Conservation (phyloP, 1,140 invertebrate genomes). For the Cotesia typhae region DNA sequence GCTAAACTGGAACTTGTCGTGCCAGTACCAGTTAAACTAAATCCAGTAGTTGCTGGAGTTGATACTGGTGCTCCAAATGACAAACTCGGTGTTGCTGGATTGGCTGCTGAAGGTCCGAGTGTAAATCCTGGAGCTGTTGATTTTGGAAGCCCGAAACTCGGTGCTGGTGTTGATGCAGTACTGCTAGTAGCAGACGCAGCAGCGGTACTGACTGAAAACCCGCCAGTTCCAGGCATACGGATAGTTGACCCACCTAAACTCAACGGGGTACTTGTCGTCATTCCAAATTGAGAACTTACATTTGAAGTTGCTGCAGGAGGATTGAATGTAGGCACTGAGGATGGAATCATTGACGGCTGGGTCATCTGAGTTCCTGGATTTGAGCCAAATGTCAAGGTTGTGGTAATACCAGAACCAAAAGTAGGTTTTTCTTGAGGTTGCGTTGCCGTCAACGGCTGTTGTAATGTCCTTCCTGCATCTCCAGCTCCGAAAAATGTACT, state of each 20-base stretch:
- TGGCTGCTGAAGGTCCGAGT: constrained; percentile 53
- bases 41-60: constrained; percentile 42
- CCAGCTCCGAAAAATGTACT: constrained; percentile 31
- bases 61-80: constrained; percentile 52
- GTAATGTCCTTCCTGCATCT: constrained; percentile 15
- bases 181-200: constrained; percentile 44
- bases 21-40: constrained; percentile 47
- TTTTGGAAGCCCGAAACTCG: constrained; percentile 44
- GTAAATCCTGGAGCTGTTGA: constrained; percentile 57
- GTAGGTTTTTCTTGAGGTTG: constrained; percentile 12
- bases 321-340: constrained; percentile 26
- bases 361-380: not conserved
- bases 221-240: not conserved
- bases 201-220: not conserved
- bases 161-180: constrained; percentile 33
- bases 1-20: constrained; percentile 39
- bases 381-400: constrained; percentile 18
- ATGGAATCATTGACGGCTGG: not conserved
- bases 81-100: constrained; percentile 49
- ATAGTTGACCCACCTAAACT: not conserved
- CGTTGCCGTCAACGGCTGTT: not conserved
- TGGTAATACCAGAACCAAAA: not conserved
- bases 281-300: not conserved
- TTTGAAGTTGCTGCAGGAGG: constrained; percentile 16
- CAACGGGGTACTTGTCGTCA: constrained; percentile 16